Conservation (phyloP, 1,140 invertebrate genomes). For the Drosophila nikananu region DNA sequence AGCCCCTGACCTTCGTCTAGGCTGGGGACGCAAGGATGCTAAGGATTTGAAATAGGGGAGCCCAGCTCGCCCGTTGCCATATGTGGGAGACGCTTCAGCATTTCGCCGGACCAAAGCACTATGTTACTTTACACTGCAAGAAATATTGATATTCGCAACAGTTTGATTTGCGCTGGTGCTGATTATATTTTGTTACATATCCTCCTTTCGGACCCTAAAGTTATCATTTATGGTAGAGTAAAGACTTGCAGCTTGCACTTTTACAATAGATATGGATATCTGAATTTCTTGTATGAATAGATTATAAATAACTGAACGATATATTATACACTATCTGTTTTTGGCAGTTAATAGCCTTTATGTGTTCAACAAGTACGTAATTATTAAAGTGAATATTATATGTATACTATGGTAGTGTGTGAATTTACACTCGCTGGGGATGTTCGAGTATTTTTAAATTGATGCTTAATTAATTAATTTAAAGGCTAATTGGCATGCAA, state of each 20-base stretch:
- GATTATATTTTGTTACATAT: slow-evolving; percentile 35
- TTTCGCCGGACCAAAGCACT: slow-evolving; percentile 70
- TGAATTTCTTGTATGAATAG: slow-evolving; percentile 2
- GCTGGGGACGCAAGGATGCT: neutral
- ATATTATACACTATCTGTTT: slow-evolving; percentile 1
- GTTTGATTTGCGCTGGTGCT: slow-evolving; percentile 19
- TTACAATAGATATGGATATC: slow-evolving; percentile 10
- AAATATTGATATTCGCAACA: slow-evolving; percentile 37
- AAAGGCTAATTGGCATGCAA: neutral
- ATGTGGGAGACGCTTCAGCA: slow-evolving; percentile 55
- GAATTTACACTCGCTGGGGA: neutral
- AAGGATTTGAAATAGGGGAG: slow-evolving; percentile 14
- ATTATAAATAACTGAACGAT: slow-evolving; percentile 1
- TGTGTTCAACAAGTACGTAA: slow-evolving; percentile 36
- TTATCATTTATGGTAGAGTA: slow-evolving; percentile 13
- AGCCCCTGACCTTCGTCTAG: slow-evolving; percentile 85
- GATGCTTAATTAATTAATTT: neutral
- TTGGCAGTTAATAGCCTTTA: slow-evolving; percentile 11
- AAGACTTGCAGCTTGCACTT: slow-evolving; percentile 36
- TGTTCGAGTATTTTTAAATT: too few relatives aligned
- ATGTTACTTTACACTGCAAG: slow-evolving; percentile 38
- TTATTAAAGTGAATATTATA: slow-evolving; percentile 14
- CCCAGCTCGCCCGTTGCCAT: slow-evolving; percentile 34
- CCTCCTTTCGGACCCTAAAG: slow-evolving; percentile 9
- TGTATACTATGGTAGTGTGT: neutral